Evolutionary conservation across 2,888 invertebrate species (phyloP), one percentile per base, ranked within the genome.

Genomic region (Meteorus colon): DNA sequence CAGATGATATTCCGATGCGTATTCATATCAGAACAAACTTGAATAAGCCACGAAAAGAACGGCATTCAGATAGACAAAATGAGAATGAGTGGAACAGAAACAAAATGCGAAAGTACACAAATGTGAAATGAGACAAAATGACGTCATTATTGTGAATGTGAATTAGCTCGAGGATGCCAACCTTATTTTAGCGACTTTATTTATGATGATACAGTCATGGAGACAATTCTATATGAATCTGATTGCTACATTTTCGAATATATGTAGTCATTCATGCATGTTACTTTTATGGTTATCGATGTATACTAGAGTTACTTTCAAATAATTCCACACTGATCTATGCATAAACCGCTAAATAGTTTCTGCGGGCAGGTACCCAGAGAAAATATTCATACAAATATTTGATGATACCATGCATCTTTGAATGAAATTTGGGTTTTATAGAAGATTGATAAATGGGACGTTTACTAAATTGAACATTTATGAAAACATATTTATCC

Each of bases 201-300:
- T 63, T 69, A 48, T 65, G 80, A 75, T 81, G 82, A 83, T 81
- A 84, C 86, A 84, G 84, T 86, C 84, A 85, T 86, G 82, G 80
- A 85, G 82, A 83, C 83, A 82, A 86, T 85, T 84, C 83, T 84
- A 85, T 84, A 84, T 82, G 84, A 82, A 84, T 82, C 76, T 78
- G 78, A 74, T 74, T 6, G 34, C 34, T 34, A 34, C 34, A 34
- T 8, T 34, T 34, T 74, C 59, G 41, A 69, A 62, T 16, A 37
- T 16, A 24, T 27, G 19, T 34, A 74, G 72, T 70, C 5, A 37
- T 70, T 45, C 55, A 74, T 73, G 70, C 24, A 1, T 24, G 24
- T 1, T 24, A 1, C 1, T 24, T 1, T 24, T 65, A 70, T 34
- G 45, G 34, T 19, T 34, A 1, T 34, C 2, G 34, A 1, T 34